Percentiles rank a stretch among this genome's conserved stretches.
Evolutionary conservation across 2,113 vertebrate species (phyloP).

Genomic region (Lycocorax pyrrhopterus): DNA sequence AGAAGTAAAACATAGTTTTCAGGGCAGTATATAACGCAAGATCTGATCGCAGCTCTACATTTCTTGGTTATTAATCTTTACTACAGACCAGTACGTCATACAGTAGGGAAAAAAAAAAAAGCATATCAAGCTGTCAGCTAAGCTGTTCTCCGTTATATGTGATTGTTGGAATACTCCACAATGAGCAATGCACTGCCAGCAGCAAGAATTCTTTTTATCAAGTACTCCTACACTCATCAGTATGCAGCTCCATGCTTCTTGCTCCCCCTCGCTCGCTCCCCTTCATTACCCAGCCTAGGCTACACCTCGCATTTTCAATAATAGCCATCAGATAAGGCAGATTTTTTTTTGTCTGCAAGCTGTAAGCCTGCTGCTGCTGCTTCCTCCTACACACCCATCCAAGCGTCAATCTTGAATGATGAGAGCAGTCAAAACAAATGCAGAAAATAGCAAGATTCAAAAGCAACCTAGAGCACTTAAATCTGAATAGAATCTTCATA

Average conservation of each 20-base stretch:
- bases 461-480: slow-evolving; percentile 73
- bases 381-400: slow-evolving; percentile 84
- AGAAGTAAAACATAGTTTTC: slow-evolving; percentile 79
- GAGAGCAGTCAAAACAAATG: slow-evolving; percentile 82
- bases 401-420: slow-evolving; percentile 83
- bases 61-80: slow-evolving; percentile 80
- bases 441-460: slow-evolving; percentile 80
- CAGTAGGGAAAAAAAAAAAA: slow-evolving; percentile 38
- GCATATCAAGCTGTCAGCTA: slow-evolving; percentile 79
- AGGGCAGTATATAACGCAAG: slow-evolving; percentile 67
- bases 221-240: slow-evolving; percentile 99
- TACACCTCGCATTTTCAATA: slow-evolving; percentile 88
- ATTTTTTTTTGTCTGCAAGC: slow-evolving; percentile 91
- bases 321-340: slow-evolving; percentile 90
- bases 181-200: slow-evolving; percentile 84
- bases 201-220: slow-evolving; percentile 95
- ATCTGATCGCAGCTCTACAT: slow-evolving; percentile 79
- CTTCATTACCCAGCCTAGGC: slow-evolving; percentile 85
- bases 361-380: slow-evolving; percentile 79
- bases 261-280: slow-evolving; percentile 80
- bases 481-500: slow-evolving; percentile 74
- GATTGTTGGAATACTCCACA: slow-evolving; percentile 84
- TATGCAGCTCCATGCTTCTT: slow-evolving; percentile 89
- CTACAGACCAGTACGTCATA: slow-evolving; percentile 76
- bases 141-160: slow-evolving; percentile 78